A percentile compares a stretch with the other conserved stretches of the same genome.
These are phyloP conservation scores for Ciona savignyi DNA, from an alignment of 23 tunicate genomes.

Conservation along the genomic window DNA sequence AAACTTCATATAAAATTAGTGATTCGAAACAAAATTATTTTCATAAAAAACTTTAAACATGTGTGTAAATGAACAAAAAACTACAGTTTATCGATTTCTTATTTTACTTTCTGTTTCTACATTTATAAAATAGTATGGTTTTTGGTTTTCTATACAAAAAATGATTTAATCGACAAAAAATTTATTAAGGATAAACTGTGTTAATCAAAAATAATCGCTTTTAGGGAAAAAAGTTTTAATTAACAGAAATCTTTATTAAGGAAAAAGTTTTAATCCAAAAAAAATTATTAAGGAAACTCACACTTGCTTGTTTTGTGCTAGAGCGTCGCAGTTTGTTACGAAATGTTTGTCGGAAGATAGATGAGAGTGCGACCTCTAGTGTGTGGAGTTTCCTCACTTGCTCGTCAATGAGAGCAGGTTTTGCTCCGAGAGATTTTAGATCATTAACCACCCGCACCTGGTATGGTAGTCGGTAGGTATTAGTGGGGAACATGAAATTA, in stretches of 20 bases:
- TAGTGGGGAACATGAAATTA: too few species aligned
- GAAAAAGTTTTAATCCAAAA: background rate
- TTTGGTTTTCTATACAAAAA: background rate
- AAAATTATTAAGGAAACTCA: background rate
- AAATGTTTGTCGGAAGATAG: constrained; percentile 48
- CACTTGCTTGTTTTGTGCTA: constrained; percentile 25
- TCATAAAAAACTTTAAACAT: too few species aligned
- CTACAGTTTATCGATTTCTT: background rate
- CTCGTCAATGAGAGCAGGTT: constrained; percentile 50
- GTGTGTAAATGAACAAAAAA: background rate
- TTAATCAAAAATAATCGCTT: background rate
- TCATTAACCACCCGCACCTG: constrained; percentile 60
- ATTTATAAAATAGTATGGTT: background rate
- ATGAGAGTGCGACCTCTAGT: constrained; percentile 52
- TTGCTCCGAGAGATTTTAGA: constrained; percentile 69
- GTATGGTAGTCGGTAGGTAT: too few species aligned
- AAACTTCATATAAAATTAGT: too few species aligned
- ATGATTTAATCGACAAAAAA: background rate
- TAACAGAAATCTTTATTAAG: too few species aligned
- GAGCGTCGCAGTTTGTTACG: constrained; percentile 42
- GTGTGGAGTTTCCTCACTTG: constrained; percentile 49
- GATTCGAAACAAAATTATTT: background rate
- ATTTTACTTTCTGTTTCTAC: background rate
- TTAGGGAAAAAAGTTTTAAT: too few species aligned
- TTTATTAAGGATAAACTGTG: background rate